phyloP scores from a whole-genome alignment of 1,140 invertebrate genomes.

The Psilanteris sp. region DNA sequence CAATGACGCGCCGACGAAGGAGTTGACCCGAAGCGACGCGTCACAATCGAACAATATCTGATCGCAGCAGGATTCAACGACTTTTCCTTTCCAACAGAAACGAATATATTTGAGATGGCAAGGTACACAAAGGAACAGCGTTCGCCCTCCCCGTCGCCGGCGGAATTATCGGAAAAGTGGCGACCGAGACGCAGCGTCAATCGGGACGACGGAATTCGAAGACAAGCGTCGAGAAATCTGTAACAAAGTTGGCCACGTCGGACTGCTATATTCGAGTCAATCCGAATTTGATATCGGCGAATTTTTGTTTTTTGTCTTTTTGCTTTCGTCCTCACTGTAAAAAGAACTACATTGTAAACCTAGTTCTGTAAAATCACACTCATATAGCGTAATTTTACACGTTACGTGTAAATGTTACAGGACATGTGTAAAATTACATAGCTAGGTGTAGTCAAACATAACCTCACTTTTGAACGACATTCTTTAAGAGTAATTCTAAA shows the following conservation, averaged over 20 bases:
- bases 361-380: too few species aligned
- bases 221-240: constrained; percentile 60
- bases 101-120: constrained; percentile 61
- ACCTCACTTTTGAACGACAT: too few species aligned
- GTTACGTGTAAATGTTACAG: too few species aligned
- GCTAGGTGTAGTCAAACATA: too few species aligned
- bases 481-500: too few species aligned
- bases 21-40: constrained; percentile 32
- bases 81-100: constrained; percentile 22
- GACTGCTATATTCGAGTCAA: constrained; percentile 72
- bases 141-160: constrained; percentile 6
- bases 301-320: too few species aligned
- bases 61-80: constrained; percentile 52
- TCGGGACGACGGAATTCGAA: constrained; percentile 43
- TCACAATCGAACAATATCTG: constrained; percentile 43
- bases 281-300: constrained; percentile 35
- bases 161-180: constrained; percentile 66
- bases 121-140: constrained; percentile 58
- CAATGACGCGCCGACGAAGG: too few species aligned
- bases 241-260: constrained; percentile 67
- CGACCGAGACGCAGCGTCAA: constrained; percentile 35
- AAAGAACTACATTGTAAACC: too few species aligned
- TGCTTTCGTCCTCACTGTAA: constrained; percentile 20
- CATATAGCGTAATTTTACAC: too few species aligned
- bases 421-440: too few species aligned